Percentiles rank a stretch among this genome's conserved stretches.
phyloP scores from a whole-genome alignment of 2,888 invertebrate species.

The Epinotia nisella region DNA sequence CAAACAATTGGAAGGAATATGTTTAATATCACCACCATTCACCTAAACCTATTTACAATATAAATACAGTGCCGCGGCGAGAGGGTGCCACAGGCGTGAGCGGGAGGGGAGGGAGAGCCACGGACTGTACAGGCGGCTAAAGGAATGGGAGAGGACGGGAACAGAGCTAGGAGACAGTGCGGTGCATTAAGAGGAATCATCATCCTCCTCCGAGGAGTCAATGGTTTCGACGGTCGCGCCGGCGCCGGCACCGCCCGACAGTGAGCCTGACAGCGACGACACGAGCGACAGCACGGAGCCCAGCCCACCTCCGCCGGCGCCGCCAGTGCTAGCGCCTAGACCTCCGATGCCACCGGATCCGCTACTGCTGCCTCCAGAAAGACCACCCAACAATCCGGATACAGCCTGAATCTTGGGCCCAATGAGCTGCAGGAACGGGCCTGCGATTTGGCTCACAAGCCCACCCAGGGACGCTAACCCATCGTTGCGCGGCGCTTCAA shows the following conservation, averaged over 20 bases:
- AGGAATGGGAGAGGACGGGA: slow-evolving; percentile 29
- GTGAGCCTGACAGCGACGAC: slow-evolving; percentile 78
- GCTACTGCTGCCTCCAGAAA: slow-evolving; percentile 68
- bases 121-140: slow-evolving; percentile 70
- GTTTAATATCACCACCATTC: slow-evolving; percentile 79
- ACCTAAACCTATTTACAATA: slow-evolving; percentile 82
- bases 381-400: slow-evolving; percentile 83
- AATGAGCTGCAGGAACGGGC: slow-evolving; percentile 88
- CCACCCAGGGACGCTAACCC: slow-evolving; percentile 86
- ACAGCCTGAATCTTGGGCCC: slow-evolving; percentile 87
- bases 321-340: slow-evolving; percentile 83
- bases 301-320: slow-evolving; percentile 71
- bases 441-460: slow-evolving; percentile 88
- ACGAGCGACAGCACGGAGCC: slow-evolving; percentile 79
- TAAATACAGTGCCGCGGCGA: slow-evolving; percentile 68
- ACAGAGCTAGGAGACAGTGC: slow-evolving; percentile 25
- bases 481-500: slow-evolving; percentile 86
- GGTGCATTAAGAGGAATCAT: slow-evolving; percentile 48
- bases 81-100: slow-evolving; percentile 49
- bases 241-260: slow-evolving; percentile 71
- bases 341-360: slow-evolving; percentile 83
- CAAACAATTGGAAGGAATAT: slow-evolving; percentile 66
- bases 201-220: slow-evolving; percentile 79
- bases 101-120: slow-evolving; percentile 49
- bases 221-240: slow-evolving; percentile 76